Evolutionary conservation across 2,797 vertebrate species (phyloP), one percentile per base, ranked within the genome.

Genomic region (Rachycentron canadum): DNA sequence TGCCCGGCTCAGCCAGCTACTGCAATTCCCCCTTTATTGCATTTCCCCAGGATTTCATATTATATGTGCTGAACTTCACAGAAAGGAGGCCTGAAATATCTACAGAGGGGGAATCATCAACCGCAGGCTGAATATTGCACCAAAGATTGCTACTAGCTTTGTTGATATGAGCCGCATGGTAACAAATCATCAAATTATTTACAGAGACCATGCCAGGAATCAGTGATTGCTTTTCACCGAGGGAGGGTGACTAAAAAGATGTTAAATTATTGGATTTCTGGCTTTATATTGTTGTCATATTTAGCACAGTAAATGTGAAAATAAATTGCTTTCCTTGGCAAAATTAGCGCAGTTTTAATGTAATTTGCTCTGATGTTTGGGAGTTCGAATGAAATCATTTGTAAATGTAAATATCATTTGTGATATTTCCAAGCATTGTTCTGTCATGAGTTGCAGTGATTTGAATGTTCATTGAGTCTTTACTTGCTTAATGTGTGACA

Each of bases 11-110:
- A 76, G 69, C 61, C 76, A 65, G 61, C 68, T 40, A 43, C 83
- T 40, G 76, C 64, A 78, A 70, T 82, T 73, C 76, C 58, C 64
- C 19, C 56, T 90, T 89, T 83, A 85, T 87, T 89, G 82, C 76
- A 30, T 87, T 84, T 84, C 76, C 77, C 79, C 75, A 68, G 81
- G 82, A 89, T 87, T 89, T 87, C 66, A 72, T 81, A 86, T 88
- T 72, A 73, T 66, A 78, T 82, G 83, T 53, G 72, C 77, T 77
- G 71, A 86, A 88, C 79, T 73, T 82, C 75, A 71, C 79, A 83
- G 72, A 87, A 84, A 83, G 49, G 69, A 85, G 71, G 78, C 21
- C 66, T 67, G 82, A 84, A 78, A 86, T 64, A 53, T 73, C 53
- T 30, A n/a, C 62, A 70, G 84, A 78, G 40, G 43, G 81, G 28